phyloP scores from a whole-genome alignment of 2,888 invertebrate genomes.

The Aleiodes leptofemur region DNA sequence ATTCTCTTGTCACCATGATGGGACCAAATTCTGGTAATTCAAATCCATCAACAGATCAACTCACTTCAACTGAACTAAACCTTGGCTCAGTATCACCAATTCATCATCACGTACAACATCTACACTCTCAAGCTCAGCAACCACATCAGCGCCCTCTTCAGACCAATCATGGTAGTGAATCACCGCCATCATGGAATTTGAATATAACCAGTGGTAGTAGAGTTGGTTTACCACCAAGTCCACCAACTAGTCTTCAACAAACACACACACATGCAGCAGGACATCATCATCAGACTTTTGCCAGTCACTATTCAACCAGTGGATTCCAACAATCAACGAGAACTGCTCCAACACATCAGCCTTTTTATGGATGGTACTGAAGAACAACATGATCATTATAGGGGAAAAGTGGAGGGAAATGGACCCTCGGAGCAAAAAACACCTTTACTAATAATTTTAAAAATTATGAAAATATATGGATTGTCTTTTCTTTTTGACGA shows the following conservation, averaged over 20 bases:
- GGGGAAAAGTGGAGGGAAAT: too few species aligned
- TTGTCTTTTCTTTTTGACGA: too few species aligned
- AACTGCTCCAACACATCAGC: constrained; percentile 65
- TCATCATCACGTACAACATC: constrained; percentile 56
- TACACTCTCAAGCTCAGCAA: constrained; percentile 50
- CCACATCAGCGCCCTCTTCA: constrained; percentile 59
- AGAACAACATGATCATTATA: neutral
- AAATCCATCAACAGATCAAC: constrained; percentile 66
- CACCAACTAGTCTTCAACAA: constrained; percentile 64
- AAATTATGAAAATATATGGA: too few species aligned
- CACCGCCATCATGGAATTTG: constrained; percentile 68
- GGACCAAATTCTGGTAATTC: constrained; percentile 76
- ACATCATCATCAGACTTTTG: constrained; percentile 68
- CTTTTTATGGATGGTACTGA: constrained; percentile 69
- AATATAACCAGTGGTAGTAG: constrained; percentile 61
- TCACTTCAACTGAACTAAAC: constrained; percentile 63
- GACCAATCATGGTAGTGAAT: constrained; percentile 55
- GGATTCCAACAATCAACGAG: constrained; percentile 69
- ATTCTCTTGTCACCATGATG: constrained; percentile 76
- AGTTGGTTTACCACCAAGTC: constrained; percentile 63
- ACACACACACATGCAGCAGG: constrained; percentile 59
- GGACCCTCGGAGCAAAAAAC: too few species aligned
- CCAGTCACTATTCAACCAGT: constrained; percentile 65
- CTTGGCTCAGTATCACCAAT: constrained; percentile 63
- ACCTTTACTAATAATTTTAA: too few species aligned